Evolutionary conservation across 2,113 vertebrate species (phyloP).

Genomic region (Sturnira hondurensis): DNA sequence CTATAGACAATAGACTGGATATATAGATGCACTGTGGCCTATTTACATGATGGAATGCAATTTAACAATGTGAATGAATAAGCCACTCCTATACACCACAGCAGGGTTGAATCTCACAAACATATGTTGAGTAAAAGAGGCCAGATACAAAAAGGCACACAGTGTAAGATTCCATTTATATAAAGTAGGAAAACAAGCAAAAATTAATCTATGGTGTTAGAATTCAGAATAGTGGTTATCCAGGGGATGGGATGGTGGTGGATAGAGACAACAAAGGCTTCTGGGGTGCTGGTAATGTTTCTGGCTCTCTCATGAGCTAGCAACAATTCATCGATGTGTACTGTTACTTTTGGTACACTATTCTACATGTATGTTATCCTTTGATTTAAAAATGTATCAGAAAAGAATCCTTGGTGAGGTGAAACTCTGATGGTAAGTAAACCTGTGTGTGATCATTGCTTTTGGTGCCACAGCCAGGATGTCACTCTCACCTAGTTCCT

Average conservation of each 20-base stretch:
- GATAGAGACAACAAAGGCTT: neutral
- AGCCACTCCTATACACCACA: neutral
- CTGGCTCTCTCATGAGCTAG: neutral
- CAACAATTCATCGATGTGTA: neutral
- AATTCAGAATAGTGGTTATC: neutral
- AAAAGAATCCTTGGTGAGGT: neutral
- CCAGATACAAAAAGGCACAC: neutral
- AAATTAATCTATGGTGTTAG: neutral
- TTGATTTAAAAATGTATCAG: neutral
- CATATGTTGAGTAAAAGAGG: neutral
- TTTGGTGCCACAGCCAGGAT: neutral
- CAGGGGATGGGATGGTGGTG: neutral
- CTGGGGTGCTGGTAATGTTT: neutral
- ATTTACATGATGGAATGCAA: neutral
- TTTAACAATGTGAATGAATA: neutral
- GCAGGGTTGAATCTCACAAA: neutral
- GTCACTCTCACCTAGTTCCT: neutral
- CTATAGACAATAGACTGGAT: neutral
- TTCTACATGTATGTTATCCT: neutral
- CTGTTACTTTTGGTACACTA: neutral
- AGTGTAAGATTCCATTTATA: neutral
- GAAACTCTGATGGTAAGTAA: neutral
- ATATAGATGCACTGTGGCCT: neutral
- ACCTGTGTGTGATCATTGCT: neutral
- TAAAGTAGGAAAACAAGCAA: neutral